phyloP scores from a whole-genome alignment of 2,113 vertebrate genomes.

The Xiphorhynchus elegans region DNA sequence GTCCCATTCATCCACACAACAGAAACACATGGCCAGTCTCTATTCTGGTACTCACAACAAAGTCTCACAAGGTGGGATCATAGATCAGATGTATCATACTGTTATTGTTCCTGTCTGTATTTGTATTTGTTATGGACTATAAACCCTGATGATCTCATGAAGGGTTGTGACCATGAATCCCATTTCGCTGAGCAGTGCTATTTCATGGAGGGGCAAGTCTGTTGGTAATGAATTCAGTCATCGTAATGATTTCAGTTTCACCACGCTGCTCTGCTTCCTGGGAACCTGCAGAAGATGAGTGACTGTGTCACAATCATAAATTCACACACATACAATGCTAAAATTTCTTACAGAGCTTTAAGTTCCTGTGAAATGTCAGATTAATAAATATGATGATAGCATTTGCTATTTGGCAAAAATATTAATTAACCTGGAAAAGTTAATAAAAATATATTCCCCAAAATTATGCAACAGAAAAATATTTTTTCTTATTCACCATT shows the following conservation, averaged over 20 bases:
- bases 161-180: slow-evolving; percentile 63
- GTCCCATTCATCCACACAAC: background rate
- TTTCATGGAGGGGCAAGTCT: slow-evolving; percentile 53
- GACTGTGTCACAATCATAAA: slow-evolving; percentile 38
- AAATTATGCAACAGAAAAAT: slow-evolving; percentile 53
- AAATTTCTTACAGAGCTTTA: slow-evolving; percentile 23
- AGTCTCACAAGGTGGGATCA: background rate
- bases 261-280: slow-evolving; percentile 49
- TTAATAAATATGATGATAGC: slow-evolving; percentile 46
- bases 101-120: slow-evolving; percentile 54
- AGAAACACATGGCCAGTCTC: background rate
- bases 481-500: slow-evolving; percentile 65
- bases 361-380: slow-evolving; percentile 26
- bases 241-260: slow-evolving; percentile 63
- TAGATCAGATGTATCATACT: slow-evolving; percentile 26
- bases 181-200: slow-evolving; percentile 39
- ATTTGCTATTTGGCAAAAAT: slow-evolving; percentile 62
- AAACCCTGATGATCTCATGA: slow-evolving; percentile 68
- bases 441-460: slow-evolving; percentile 63
- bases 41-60: background rate
- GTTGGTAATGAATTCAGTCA: slow-evolving; percentile 48
- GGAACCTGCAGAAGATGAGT: slow-evolving; percentile 52
- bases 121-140: slow-evolving; percentile 74
- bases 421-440: slow-evolving; percentile 66
- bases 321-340: slow-evolving; percentile 35